A percentile compares a stretch with the other conserved stretches of the same genome.
Conservation (phyloP, 1,140 invertebrate genomes). For the Alviniconcha marisindica region DNA sequence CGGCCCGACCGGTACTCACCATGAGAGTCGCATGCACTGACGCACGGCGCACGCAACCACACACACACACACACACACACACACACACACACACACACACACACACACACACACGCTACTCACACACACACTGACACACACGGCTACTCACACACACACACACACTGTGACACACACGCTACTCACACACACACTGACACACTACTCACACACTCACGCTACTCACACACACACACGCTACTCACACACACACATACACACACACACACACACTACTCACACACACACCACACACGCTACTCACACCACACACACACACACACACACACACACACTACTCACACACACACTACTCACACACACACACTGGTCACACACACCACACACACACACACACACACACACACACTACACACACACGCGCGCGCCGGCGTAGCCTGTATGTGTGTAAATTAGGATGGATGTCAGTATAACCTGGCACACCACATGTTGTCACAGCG, state of each 20-base stretch:
- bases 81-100: neutral
- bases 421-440: too few relatives aligned
- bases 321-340: slow-evolving; percentile 18
- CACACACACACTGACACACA: neutral
- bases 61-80: neutral
- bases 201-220: neutral
- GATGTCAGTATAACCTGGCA: too few relatives aligned
- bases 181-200: neutral
- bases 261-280: too few relatives aligned
- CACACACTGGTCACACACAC: slow-evolving; percentile 19
- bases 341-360: neutral
- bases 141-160: neutral
- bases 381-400: slow-evolving; percentile 1
- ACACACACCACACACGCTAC: neutral
- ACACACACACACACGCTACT: too few relatives aligned
- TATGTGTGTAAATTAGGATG: too few relatives aligned
- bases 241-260: neutral
- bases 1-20: too few relatives aligned
- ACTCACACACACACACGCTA: neutral
- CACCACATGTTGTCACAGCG: too few relatives aligned
- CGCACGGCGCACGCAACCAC: neutral
- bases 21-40: too few relatives aligned
- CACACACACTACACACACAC: slow-evolving; percentile 20
- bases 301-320: slow-evolving; percentile 10
- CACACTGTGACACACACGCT: too few relatives aligned